Base-by-base conservation (phyloP, 2,888 invertebrate species). In the Myopa testacea region DNA sequence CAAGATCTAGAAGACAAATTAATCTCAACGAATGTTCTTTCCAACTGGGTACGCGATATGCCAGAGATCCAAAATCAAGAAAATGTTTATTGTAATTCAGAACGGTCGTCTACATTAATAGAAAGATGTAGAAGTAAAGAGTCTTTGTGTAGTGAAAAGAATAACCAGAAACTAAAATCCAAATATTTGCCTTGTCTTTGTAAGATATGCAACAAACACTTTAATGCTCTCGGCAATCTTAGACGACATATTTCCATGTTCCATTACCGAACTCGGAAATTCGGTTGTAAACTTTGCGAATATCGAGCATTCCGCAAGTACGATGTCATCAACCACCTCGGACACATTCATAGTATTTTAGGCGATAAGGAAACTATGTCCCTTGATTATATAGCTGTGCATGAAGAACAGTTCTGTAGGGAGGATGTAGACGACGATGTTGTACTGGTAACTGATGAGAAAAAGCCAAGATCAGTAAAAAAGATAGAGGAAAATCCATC, bases 281-380 rank as follows among this genome's bases (percentile, higher is more conserved):
- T 93, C 85, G 93, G 93, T 77, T 96, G 96, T 85, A 93, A 92
- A 84, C 88, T 93, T 26, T 96, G 96, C 87, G 91, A 92, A 73
- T 95, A 92, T 84, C 92, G 93, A 84, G 92, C 93, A 79, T 94
- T 93, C 82, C 89, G 91, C 16, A 93, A 93, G 82, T 91, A 91
- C 70, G 93, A 93, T 81, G 91, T 94, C 67, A 91, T 92, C 1
- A 91, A 92, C 79, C 95, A 95, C 84, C 91, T 93, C 1, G 92
- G 91, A 81, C 90, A 91, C 80, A 90, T 91, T 0, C 94, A 94
- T 84, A 91, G 92, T 82, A 89, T 93, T 52, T 83, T 83, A 4
- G 91, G 91, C 75, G 91, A 92, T 82, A 90, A 90, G 10, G 91
- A 92, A 79, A 80, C 85, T 45, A 82, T 87, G 75, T 86, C 90